A percentile compares a stretch with the other conserved stretches of the same genome.
Conservation (phyloP, 2,888 invertebrate species). For the Gandaritis pyraliata region DNA sequence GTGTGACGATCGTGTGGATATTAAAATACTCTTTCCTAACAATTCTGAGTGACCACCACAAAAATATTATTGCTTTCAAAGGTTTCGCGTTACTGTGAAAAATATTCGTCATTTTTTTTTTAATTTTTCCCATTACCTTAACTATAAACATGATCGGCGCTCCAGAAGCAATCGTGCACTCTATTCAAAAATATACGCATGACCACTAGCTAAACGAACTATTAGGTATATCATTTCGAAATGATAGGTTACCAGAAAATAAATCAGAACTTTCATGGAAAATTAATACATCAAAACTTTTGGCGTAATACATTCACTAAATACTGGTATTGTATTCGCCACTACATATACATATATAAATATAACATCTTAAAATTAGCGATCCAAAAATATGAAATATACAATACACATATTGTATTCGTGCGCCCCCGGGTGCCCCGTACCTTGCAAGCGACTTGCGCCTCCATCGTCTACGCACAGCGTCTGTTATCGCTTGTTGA, state of each 20-base stretch:
- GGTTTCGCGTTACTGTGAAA: constrained; percentile 74
- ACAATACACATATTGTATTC: constrained; percentile 82
- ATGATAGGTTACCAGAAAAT: constrained; percentile 49
- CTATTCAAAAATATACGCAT: constrained; percentile 81
- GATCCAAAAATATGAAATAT: constrained; percentile 85
- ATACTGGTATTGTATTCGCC: constrained; percentile 81
- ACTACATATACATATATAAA: constrained; percentile 84
- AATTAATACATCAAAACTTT: constrained; percentile 84
- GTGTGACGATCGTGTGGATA: constrained; percentile 75
- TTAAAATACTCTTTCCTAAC: constrained; percentile 75
- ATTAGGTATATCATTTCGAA: constrained; percentile 54
- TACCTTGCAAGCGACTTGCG: constrained; percentile 62
- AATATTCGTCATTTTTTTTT: constrained; percentile 62
- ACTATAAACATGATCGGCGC: constrained; percentile 58
- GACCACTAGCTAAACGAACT: constrained; percentile 83
- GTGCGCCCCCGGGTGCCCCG: constrained; percentile 75
- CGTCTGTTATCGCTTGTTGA: constrained; percentile 58
- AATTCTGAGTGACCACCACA: constrained; percentile 72
- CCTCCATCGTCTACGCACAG: constrained; percentile 44
- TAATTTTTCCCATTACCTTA: constrained; percentile 49
- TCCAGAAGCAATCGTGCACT: constrained; percentile 79
- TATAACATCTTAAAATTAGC: constrained; percentile 85
- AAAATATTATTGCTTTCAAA: constrained; percentile 82
- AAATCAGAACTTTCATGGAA: constrained; percentile 76
- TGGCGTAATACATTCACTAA: constrained; percentile 82